Base-by-base conservation (phyloP, 1,140 invertebrate genomes). In the Macrosteles quadrilineatus region DNA sequence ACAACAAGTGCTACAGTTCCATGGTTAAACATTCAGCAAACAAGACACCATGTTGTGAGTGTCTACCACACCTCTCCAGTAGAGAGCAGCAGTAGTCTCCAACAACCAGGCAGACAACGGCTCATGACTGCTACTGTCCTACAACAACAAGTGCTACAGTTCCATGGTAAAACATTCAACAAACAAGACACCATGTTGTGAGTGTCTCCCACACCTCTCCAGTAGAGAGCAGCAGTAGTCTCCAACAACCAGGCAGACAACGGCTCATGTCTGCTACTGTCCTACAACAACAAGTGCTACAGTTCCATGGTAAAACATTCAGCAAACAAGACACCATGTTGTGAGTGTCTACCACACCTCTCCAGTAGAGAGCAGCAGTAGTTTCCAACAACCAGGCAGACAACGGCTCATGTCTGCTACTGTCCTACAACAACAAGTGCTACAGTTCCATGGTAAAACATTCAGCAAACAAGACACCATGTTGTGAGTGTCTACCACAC, bases 301-400 rank as follows among this genome's bases (percentile, higher is more conserved):
- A n/a, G n/a, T n/a, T n/a, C n/a, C n/a, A n/a, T n/a, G n/a, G n/a
- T n/a, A n/a, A n/a, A n/a, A n/a, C 82, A 43, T 81, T 79, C 30
- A 81, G 73, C 55, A 86, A 74, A 74, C 85, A 86, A n/a, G n/a
- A n/a, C n/a, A n/a, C n/a, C 2, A 85, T 83, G 68, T 82, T 76
- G 62, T 81, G 77, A 27, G 80, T 81, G 68, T 85, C 80, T 14
- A 84, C 85, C 27, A 81, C 76, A 4, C 83, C 78, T 67, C 84
- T 74, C 85, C 85, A 86, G 74, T 85, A 86, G 14, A 86, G 75
- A 6, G 84, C 81, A 6, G 85, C 83, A 31, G 83, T 82, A 21
- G 83, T 83, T n/a, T 53, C 47, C 19, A 53, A 19, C 6, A 17
- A 19, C 21, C 11, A 11, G 4, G 47, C 47, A 17, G 11, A 17